Evolutionary conservation across 2,888 invertebrate genomes (phyloP).

Genomic region (Oxyscelio sp.): DNA sequence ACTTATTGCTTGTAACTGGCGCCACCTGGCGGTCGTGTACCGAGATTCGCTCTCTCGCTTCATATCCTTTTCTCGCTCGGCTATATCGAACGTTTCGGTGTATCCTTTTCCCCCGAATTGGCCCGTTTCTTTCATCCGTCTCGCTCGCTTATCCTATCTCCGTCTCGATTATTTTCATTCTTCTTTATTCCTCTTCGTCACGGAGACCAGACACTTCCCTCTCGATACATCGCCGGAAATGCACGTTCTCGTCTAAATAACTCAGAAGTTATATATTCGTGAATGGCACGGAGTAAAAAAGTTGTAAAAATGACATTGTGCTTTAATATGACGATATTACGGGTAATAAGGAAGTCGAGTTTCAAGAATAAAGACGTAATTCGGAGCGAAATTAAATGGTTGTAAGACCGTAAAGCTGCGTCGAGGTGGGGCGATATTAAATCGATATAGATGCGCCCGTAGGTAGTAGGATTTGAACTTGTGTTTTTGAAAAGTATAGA

Average conservation of each 20-base stretch:
- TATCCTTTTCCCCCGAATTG: slow-evolving; percentile 48
- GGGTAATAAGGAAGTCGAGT: slow-evolving; percentile 38
- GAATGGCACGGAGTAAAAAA: slow-evolving; percentile 39
- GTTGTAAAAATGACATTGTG: slow-evolving; percentile 46
- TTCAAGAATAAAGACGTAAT: slow-evolving; percentile 35
- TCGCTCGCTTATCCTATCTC: slow-evolving; percentile 25
- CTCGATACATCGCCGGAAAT: slow-evolving; percentile 78
- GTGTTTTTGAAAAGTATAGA: neutral
- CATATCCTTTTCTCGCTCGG: slow-evolving; percentile 26
- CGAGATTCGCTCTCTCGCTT: slow-evolving; percentile 63
- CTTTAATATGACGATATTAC: slow-evolving; percentile 25
- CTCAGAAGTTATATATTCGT: slow-evolving; percentile 57
- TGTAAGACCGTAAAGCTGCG: slow-evolving; percentile 13
- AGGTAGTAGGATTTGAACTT: neutral
- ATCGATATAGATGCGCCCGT: slow-evolving; percentile 40
- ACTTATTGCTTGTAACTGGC: slow-evolving; percentile 78
- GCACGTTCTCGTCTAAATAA: slow-evolving; percentile 82
- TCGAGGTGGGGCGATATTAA: slow-evolving; percentile 30
- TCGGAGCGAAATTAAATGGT: slow-evolving; percentile 37
- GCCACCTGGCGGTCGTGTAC: slow-evolving; percentile 79
- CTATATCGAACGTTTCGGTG: slow-evolving; percentile 53
- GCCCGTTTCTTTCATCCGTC: slow-evolving; percentile 19
- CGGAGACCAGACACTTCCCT: slow-evolving; percentile 68
- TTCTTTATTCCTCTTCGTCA: slow-evolving; percentile 62
- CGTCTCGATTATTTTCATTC: slow-evolving; percentile 54